phyloP scores from a whole-genome alignment of 2,888 invertebrate species.

The Hemithea aestivaria region DNA sequence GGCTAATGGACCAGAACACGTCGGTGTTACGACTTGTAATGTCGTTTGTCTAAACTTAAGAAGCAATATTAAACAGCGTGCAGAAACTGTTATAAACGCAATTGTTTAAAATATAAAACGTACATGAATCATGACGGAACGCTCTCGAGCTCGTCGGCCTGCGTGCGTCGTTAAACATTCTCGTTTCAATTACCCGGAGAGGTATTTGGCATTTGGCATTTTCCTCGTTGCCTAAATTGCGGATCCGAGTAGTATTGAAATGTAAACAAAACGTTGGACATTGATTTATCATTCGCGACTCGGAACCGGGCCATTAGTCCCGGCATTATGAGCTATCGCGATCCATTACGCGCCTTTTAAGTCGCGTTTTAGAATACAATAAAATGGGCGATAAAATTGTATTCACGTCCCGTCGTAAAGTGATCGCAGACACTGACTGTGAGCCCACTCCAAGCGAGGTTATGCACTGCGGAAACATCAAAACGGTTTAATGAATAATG shows the following conservation, averaged over 20 bases:
- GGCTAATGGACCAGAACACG: slow-evolving; percentile 56
- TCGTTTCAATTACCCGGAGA: slow-evolving; percentile 3
- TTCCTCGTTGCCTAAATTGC: slow-evolving; percentile 3
- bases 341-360: slow-evolving; percentile 18
- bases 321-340: slow-evolving; percentile 15
- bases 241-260: slow-evolving; percentile 10
- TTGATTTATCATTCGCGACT: slow-evolving; percentile 23
- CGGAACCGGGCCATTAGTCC: slow-evolving; percentile 12
- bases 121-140: too few species aligned
- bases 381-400: slow-evolving; percentile 19
- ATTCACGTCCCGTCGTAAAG: slow-evolving; percentile 21
- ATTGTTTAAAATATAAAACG: too few species aligned
- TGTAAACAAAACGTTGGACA: slow-evolving; percentile 20
- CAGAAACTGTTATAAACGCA: too few species aligned
- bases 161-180: too few species aligned
- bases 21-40: slow-evolving; percentile 43
- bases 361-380: slow-evolving; percentile 20
- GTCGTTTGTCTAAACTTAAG: slow-evolving; percentile 20
- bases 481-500: background rate
- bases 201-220: slow-evolving; percentile 1
- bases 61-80: too few species aligned
- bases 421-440: slow-evolving; percentile 13
- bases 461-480: slow-evolving; percentile 1
- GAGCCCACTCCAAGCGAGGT: background rate
- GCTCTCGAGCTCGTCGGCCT: too few species aligned